phyloP scores from a whole-genome alignment of 2,888 invertebrate genomes.

The Apotomis turbidana region DNA sequence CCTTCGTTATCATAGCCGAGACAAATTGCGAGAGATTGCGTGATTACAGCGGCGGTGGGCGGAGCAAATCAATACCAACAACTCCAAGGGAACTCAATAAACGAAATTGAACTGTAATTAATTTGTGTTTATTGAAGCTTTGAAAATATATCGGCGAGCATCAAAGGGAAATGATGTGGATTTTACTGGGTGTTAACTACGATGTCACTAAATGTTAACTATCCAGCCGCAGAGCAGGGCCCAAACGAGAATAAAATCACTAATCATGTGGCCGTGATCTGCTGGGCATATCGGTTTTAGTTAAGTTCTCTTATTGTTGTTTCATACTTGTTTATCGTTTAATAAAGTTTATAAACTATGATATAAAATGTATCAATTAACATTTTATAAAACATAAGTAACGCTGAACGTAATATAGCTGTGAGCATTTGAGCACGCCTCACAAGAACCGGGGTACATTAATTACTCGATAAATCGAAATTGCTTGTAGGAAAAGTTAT shows the following conservation, averaged over 20 bases:
- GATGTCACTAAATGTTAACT: too few relatives aligned
- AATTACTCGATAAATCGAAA: too few relatives aligned
- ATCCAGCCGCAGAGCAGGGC: too few relatives aligned
- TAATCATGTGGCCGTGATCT: too few relatives aligned
- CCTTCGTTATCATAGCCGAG: slow-evolving; percentile 50
- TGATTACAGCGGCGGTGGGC: slow-evolving; percentile 36
- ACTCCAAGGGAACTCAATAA: not conserved
- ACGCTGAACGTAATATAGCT: too few relatives aligned
- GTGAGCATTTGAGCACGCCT: too few relatives aligned
- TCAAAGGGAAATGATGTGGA: slow-evolving; percentile 2
- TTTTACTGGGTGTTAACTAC: not conserved
- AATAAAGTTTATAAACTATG: not conserved
- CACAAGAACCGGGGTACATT: too few relatives aligned
- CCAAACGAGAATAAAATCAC: too few relatives aligned
- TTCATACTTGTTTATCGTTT: too few relatives aligned
- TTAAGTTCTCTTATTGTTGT: too few relatives aligned
- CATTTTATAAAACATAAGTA: not conserved
- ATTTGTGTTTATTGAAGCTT: not conserved
- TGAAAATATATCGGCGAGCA: not conserved
- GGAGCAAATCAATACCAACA: slow-evolving; percentile 41
- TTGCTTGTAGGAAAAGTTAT: too few relatives aligned
- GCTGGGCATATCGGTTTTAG: too few relatives aligned
- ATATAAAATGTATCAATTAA: not conserved
- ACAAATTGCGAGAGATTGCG: slow-evolving; percentile 53
- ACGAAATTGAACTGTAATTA: slow-evolving; percentile 11